Percentiles rank a stretch among this genome's conserved stretches.
These are phyloP conservation scores for Pristionchus fissidentatus DNA, from an alignment of 2,888 invertebrate species.

Conservation along the genomic window DNA sequence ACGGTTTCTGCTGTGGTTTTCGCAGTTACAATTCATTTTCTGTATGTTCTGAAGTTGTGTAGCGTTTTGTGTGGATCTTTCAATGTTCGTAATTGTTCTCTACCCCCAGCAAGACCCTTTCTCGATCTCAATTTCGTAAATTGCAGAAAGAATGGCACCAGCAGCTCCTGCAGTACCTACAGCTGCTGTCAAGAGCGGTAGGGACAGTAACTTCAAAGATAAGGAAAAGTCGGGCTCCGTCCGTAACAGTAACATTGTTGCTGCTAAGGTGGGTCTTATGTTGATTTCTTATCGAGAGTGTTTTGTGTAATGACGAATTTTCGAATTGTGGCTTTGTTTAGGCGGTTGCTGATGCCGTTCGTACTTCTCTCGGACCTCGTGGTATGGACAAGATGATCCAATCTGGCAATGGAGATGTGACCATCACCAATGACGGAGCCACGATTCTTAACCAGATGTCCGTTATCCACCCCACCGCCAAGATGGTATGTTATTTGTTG, in stretches of 20 bases:
- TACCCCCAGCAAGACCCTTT: too few species aligned
- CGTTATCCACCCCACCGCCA: conserved; percentile 97
- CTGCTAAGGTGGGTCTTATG: conserved; percentile 82
- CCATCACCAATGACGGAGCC: conserved; percentile 99
- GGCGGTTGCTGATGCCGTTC: conserved; percentile 98
- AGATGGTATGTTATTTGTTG: conserved; percentile 85
- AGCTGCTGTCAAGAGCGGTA: conserved; percentile 53
- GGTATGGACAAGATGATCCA: conserved; percentile 99
- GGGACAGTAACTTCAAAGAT: conserved; percentile 75
- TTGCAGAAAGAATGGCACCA: conserved; percentile 52
- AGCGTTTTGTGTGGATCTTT: too few species aligned
- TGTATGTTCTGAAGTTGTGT: too few species aligned
- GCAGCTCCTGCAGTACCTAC: conserved; percentile 53
- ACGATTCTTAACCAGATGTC: conserved; percentile 99
- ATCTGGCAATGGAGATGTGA: conserved; percentile 95
- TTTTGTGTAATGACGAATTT: neutral
- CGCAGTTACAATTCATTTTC: too few species aligned
- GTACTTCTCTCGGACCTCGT: conserved; percentile 96
- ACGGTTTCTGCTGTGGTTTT: too few species aligned
- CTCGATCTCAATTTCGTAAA: too few species aligned
- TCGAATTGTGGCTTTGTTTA: conserved; percentile 76
- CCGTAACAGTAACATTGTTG: conserved; percentile 87
- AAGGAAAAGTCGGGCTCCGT: conserved; percentile 84
- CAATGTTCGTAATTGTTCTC: too few species aligned
- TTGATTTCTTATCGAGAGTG: neutral